Evolutionary conservation across 2,888 invertebrate genomes (phyloP), one percentile per base, ranked within the genome.

Genomic region (Tanytarsus gracilentus): DNA sequence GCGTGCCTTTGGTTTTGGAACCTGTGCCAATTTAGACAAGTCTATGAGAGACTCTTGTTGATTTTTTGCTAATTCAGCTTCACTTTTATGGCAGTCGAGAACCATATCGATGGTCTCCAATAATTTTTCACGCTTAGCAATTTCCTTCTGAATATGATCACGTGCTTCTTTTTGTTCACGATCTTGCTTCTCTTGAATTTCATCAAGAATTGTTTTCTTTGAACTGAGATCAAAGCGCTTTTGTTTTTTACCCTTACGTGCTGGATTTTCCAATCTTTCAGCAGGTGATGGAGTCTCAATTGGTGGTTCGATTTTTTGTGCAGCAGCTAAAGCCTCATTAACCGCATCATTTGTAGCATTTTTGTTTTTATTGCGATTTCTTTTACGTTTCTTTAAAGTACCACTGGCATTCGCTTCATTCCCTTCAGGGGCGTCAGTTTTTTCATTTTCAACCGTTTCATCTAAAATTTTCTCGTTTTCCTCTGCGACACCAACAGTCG

Each of bases 131-230:
- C 59, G 59, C 5, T 30, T 49, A 23, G 48, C 59, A 30, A 59
- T 59, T 33, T 59, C 59, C 14, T 59, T 59, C 14, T 30, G 11
- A n/a, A 59, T 14, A 3, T 29, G 21, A 23, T 26, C 26, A 9
- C 33, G 29, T n/a, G 59, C 59, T 49, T 48, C 33, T 23, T 59
- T 18, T 25, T 59, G 40, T 14, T 59, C 59, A 25, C 49, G 59
- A 21, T 59, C 48, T 49, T 59, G 26, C 4, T 18, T 11, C 16
- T 59, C 49, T 59, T 48, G 48, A n/a, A 59, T 30, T 18, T 59
- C 59, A 49, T 59, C 59, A 25, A 25, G n/a, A 18, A 59, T 59
- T 8, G 59, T 36, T 49, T 48, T 59, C 25, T 58, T 58, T 6
- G 56, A 58, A 18, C 36, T 29, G 2, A 11, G 9, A 23, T 9